phyloP scores from a whole-genome alignment of 2,113 vertebrate species.

The Eulemur rufifrons region DNA sequence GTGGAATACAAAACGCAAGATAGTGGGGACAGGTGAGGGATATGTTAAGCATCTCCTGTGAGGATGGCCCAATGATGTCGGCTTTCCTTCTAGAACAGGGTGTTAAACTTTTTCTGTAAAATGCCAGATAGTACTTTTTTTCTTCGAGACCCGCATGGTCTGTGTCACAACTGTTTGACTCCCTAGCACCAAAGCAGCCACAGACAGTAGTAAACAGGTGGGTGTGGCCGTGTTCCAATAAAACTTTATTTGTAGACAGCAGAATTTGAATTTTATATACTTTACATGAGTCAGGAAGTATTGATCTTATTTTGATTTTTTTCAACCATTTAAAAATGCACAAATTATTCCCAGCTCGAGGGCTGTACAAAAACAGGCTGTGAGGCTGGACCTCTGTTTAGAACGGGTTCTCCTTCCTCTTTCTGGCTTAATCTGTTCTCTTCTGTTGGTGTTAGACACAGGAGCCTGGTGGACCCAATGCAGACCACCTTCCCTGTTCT shows the following conservation, averaged over 20 bases:
- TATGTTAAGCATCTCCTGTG: background rate
- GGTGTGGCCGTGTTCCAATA: background rate
- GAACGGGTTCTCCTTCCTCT: background rate
- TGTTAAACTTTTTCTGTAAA: background rate
- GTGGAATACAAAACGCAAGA: background rate
- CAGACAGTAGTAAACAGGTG: background rate
- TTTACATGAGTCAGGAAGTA: background rate
- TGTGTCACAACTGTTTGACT: background rate
- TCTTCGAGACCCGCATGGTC: background rate
- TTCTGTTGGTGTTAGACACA: background rate
- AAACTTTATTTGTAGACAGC: slow-evolving; percentile 1
- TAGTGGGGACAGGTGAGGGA: background rate
- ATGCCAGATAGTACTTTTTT: background rate
- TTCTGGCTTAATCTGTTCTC: background rate
- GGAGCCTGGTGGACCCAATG: background rate
- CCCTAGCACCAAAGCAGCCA: background rate
- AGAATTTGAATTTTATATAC: background rate
- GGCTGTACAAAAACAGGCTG: background rate
- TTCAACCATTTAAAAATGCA: background rate
- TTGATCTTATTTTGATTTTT: background rate
- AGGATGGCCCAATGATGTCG: background rate
- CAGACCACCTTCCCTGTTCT: background rate
- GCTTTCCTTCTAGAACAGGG: background rate
- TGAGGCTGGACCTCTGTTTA: background rate
- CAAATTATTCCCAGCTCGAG: background rate